Percentiles rank a stretch among this genome's conserved stretches.
Evolutionary conservation across 2,888 invertebrate species (phyloP).

Genomic region (Catocala sponsa): DNA sequence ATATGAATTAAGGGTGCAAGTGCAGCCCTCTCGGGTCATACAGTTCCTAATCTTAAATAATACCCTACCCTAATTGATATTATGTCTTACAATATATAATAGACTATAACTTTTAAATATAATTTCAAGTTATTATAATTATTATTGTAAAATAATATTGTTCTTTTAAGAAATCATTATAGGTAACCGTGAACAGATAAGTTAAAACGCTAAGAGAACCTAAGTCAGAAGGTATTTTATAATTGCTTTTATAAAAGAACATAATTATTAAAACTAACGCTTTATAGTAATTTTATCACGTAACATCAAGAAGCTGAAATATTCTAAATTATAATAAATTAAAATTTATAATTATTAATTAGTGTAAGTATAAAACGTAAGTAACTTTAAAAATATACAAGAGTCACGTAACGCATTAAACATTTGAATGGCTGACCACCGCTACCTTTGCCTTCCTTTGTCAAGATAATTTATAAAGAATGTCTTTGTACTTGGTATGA

Average conservation of each 20-base stretch:
- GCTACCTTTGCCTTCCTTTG: constrained; percentile 21
- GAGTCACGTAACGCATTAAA: constrained; percentile 37
- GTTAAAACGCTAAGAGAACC: background rate
- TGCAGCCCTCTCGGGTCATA: constrained; percentile 21
- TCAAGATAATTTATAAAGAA: constrained; percentile 28
- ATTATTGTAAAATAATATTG: constrained; percentile 31
- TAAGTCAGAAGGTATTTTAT: background rate
- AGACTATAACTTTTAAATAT: constrained; percentile 37
- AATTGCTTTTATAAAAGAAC: constrained; percentile 34
- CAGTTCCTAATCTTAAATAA: constrained; percentile 42
- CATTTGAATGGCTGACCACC: constrained; percentile 32
- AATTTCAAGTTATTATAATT: constrained; percentile 34
- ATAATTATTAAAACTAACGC: constrained; percentile 67
- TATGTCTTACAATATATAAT: constrained; percentile 45
- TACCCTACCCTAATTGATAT: constrained; percentile 45
- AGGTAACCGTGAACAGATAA: background rate
- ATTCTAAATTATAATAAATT: constrained; percentile 82
- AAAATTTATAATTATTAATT: constrained; percentile 48
- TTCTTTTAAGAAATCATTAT: constrained; percentile 29
- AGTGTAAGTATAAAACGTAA: constrained; percentile 47
- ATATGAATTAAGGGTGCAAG: constrained; percentile 44
- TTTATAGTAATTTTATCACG: constrained; percentile 76
- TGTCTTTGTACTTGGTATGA: constrained; percentile 6
- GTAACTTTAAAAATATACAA: constrained; percentile 41
- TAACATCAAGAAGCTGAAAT: constrained; percentile 70